A percentile compares a stretch with the other conserved stretches of the same genome.
These are phyloP conservation scores for Eristalinus aeneus DNA, from an alignment of 2,888 invertebrate genomes.

Conservation along the genomic window DNA sequence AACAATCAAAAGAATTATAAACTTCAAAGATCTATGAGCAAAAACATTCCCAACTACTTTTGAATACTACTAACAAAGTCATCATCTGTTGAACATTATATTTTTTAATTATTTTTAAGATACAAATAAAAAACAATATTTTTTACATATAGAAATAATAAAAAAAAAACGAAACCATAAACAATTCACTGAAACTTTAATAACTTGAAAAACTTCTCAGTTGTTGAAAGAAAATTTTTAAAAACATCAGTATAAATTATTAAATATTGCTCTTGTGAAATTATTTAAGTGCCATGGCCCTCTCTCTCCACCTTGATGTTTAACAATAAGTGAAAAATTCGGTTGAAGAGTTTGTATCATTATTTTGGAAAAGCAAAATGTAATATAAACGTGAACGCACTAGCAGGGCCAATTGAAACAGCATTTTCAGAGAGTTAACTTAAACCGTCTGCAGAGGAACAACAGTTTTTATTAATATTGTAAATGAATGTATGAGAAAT, in stretches of 20 bases:
- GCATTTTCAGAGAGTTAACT: neutral
- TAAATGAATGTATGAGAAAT: constrained; percentile 21
- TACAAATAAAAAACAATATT: constrained; percentile 57
- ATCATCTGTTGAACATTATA: constrained; percentile 66
- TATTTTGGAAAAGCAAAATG: constrained; percentile 17
- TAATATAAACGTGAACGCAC: neutral
- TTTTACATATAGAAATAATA: constrained; percentile 54
- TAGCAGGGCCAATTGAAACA: constrained; percentile 34
- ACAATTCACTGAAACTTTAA: constrained; percentile 3
- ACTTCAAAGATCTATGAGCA: constrained; percentile 14
- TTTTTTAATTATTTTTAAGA: constrained; percentile 68
- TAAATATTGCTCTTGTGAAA: constrained; percentile 40
- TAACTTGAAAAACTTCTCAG: neutral
- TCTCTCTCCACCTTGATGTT: constrained; percentile 43
- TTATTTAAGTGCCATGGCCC: constrained; percentile 70
- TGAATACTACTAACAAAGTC: constrained; percentile 38
- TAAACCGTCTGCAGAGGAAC: neutral
- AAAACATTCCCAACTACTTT: constrained; percentile 5
- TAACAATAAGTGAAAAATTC: constrained; percentile 34
- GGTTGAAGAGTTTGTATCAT: constrained; percentile 31
- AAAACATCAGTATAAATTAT: neutral
- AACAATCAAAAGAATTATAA: neutral
- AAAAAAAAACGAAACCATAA: constrained; percentile 23
- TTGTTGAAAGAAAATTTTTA: neutral
- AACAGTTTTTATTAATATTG: constrained; percentile 32